Evolutionary conservation across 2,113 vertebrate species (phyloP).

Genomic region (Pionites leucogaster): DNA sequence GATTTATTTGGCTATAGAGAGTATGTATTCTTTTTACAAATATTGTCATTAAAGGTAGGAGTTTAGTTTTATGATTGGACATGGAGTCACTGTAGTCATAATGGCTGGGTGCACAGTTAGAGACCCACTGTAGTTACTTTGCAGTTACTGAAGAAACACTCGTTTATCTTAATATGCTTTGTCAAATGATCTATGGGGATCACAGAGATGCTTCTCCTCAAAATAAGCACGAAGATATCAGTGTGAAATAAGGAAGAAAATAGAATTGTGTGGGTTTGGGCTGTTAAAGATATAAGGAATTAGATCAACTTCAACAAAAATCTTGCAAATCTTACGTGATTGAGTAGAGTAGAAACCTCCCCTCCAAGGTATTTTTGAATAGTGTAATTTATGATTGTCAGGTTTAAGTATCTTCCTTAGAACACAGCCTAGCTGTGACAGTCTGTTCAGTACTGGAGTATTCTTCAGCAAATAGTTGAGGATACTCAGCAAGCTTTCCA

Average conservation of each 20-base stretch:
- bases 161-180: not conserved
- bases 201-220: not conserved
- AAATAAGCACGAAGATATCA: not conserved
- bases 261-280: not conserved
- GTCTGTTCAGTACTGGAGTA: not conserved
- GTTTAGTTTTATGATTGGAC: not conserved
- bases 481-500: not conserved
- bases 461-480: not conserved
- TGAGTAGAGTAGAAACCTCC: not conserved
- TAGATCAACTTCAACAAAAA: not conserved
- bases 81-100: not conserved
- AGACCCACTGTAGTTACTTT: not conserved
- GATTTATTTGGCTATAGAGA: conserved; percentile 98
- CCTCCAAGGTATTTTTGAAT: not conserved
- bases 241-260: not conserved
- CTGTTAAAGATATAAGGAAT: not conserved
- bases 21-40: conserved; percentile 73
- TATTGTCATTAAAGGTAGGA: not conserved
- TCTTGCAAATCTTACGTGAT: not conserved
- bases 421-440: not conserved
- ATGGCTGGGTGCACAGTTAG: not conserved
- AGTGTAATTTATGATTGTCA: not conserved
- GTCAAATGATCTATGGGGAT: not conserved
- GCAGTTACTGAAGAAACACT: not conserved
- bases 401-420: not conserved